Conservation (phyloP, 2,113 vertebrate species). For the Cricetomys ansorgei region DNA sequence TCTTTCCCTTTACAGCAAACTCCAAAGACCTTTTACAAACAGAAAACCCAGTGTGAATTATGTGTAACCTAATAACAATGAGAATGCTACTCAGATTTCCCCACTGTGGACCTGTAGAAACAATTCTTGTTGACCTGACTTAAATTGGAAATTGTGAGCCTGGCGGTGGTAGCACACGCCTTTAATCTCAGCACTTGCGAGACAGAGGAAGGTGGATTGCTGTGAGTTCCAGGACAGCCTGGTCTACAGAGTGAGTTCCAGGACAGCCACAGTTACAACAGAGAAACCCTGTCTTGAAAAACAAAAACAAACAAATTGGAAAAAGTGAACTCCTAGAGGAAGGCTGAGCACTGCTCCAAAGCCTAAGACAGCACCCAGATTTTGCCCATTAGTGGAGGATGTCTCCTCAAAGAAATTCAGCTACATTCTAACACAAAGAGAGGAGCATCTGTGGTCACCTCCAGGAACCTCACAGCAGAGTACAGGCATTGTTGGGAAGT, state of each 20-base stretch:
- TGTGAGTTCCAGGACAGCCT: no score
- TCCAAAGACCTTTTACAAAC: neutral
- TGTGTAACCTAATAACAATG: neutral
- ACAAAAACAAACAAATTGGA: no score
- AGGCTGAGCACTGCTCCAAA: neutral
- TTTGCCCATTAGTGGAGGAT: neutral
- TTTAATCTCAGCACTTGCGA: no score
- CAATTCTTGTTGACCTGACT: neutral
- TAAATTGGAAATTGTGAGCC: neutral
- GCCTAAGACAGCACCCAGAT: neutral
- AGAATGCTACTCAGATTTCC: neutral
- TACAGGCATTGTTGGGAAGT: no score
- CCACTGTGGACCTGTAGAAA: neutral
- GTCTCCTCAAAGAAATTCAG: neutral
- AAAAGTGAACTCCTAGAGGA: neutral
- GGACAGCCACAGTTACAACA: no score
- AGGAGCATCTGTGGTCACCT: neutral
- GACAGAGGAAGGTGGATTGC: no score
- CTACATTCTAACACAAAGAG: neutral
- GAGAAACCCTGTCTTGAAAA: no score
- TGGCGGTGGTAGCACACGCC: no score
- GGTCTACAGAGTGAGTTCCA: no score
- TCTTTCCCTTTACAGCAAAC: rapidly evolving
- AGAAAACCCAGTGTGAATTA: neutral
- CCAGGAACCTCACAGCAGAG: neutral